Conservation (phyloP, 1,140 invertebrate species). For the Drosophila pectinifera region DNA sequence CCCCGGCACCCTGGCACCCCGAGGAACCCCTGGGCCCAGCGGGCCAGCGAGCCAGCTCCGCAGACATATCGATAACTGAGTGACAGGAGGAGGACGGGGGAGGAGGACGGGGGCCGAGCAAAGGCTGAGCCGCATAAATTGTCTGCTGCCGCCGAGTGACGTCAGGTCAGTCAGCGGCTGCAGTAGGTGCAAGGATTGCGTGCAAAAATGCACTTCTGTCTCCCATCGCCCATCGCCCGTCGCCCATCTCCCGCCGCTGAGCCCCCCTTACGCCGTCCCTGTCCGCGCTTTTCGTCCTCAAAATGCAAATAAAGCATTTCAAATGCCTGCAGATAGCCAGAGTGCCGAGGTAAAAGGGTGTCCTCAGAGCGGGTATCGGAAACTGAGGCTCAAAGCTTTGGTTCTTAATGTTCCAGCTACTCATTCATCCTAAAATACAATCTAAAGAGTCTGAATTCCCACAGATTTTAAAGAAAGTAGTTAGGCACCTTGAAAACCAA, state of each 20-base stretch:
- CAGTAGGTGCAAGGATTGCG: conserved; percentile 78
- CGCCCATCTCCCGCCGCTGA: neutral
- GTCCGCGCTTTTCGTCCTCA: conserved; percentile 74
- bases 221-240: conserved; percentile 27
- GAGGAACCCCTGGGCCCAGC: conserved; percentile 31
- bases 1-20: conserved; percentile 36
- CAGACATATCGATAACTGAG: conserved; percentile 60
- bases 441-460: too few relatives aligned
- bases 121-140: conserved; percentile 70
- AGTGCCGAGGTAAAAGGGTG: conserved; percentile 16
- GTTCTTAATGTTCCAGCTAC: neutral
- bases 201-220: conserved; percentile 80
- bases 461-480: too few relatives aligned
- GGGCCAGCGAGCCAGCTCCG: conserved; percentile 25
- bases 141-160: conserved; percentile 77
- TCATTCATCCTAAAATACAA: too few relatives aligned
- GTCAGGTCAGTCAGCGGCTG: conserved; percentile 68
- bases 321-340: conserved; percentile 59
- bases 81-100: conserved; percentile 20
- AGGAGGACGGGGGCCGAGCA: conserved; percentile 7
- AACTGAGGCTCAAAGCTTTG: neutral
- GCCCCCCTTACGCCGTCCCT: neutral
- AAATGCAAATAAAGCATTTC: conserved; percentile 83
- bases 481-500: too few relatives aligned
- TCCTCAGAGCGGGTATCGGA: conserved; percentile 11